phyloP scores from a whole-genome alignment of 2,113 vertebrate species.

The Fulica atra region DNA sequence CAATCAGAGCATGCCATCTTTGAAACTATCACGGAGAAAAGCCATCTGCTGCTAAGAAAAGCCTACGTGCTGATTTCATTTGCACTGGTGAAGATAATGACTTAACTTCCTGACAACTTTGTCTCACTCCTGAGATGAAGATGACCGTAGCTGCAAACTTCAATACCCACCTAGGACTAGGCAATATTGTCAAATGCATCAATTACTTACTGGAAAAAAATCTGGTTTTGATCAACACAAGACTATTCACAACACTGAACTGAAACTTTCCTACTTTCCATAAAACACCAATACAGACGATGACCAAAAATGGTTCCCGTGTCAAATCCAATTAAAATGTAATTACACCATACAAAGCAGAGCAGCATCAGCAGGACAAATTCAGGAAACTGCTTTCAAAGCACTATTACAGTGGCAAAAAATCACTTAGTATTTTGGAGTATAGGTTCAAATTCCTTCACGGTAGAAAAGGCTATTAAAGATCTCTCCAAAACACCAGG shows the following conservation, averaged over 20 bases:
- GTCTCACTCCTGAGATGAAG: not conserved
- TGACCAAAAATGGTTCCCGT: not conserved
- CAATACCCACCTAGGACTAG: not conserved
- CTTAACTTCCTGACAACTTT: not conserved
- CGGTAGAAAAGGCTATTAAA: not conserved
- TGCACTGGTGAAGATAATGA: not conserved
- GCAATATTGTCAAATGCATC: not conserved
- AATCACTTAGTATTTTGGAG: not conserved
- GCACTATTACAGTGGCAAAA: not conserved
- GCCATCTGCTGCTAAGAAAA: not conserved
- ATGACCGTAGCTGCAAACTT: not conserved
- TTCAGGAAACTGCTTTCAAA: not conserved
- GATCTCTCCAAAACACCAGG: not conserved
- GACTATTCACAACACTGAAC: not conserved
- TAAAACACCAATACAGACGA: not conserved
- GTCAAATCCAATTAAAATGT: not conserved
- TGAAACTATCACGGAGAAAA: not conserved
- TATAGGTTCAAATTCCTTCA: not conserved
- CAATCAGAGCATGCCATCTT: not conserved
- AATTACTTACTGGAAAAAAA: not conserved
- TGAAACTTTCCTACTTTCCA: not conserved
- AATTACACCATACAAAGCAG: not conserved
- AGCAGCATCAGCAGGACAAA: not conserved
- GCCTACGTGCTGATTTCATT: not conserved
- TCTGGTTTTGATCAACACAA: not conserved